phyloP scores from a whole-genome alignment of 2,113 vertebrate species.

The Tragelaphus strepsiceros region DNA sequence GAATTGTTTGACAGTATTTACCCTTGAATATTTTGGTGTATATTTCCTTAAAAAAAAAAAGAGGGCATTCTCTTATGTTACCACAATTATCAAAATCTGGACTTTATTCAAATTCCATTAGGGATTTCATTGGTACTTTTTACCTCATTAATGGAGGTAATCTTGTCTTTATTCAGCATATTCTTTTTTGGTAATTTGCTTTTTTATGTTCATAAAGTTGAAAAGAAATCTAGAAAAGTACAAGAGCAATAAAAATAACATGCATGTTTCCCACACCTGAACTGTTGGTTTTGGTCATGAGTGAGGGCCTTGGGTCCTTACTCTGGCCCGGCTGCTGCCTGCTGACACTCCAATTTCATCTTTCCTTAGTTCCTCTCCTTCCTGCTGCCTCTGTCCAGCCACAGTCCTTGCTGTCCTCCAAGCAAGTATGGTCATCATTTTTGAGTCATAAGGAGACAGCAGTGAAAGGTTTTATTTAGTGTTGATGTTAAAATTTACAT shows the following conservation, averaged over 20 bases:
- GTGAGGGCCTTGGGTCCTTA: not conserved
- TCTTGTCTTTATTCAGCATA: not conserved
- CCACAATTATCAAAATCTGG: not conserved
- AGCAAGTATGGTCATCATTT: not conserved
- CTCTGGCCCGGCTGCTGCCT: not conserved
- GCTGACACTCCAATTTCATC: not conserved
- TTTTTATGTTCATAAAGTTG: not conserved
- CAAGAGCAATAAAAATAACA: not conserved
- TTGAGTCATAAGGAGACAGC: not conserved
- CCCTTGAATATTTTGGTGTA: not conserved
- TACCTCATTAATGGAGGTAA: not conserved
- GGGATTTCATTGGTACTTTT: not conserved
- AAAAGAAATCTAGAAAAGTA: not conserved
- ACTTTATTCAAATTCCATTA: not conserved
- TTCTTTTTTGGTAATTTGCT: not conserved
- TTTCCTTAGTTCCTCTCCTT: not conserved
- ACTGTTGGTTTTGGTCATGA: not conserved
- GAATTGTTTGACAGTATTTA: not conserved
- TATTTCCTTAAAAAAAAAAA: not conserved
- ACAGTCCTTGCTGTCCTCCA: not conserved
- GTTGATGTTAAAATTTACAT: not conserved
- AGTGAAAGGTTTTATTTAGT: not conserved
- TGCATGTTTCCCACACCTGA: not conserved
- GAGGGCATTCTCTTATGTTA: not conserved
- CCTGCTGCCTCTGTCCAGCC: not conserved